phyloP scores from a whole-genome alignment of 2,888 invertebrate genomes.

The Zonitis immaculata region DNA sequence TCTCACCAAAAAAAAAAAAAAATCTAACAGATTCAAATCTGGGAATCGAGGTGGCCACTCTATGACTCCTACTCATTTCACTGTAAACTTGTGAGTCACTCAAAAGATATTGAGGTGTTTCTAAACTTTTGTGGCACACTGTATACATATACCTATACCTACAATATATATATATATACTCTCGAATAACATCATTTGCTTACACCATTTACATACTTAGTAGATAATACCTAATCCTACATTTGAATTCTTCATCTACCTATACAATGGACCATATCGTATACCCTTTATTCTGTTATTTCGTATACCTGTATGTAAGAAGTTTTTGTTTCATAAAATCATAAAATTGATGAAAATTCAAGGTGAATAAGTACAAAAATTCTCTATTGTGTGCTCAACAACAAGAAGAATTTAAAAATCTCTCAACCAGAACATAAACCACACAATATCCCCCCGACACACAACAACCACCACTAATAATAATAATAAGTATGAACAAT shows the following conservation, averaged over 20 bases:
- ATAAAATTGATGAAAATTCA: too few relatives aligned
- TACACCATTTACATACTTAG: background rate
- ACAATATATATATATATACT: background rate
- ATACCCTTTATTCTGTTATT: background rate
- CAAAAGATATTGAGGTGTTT: too few relatives aligned
- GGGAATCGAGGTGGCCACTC: too few relatives aligned
- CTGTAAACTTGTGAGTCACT: too few relatives aligned
- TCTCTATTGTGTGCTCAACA: background rate
- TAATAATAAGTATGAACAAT: background rate
- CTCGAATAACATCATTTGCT: background rate
- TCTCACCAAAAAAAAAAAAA: too few relatives aligned
- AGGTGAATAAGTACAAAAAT: too few relatives aligned
- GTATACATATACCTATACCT: too few relatives aligned
- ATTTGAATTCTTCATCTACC: background rate
- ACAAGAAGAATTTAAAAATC: background rate
- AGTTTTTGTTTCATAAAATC: too few relatives aligned
- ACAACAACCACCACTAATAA: background rate
- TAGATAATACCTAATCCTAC: too few relatives aligned
- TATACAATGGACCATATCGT: background rate
- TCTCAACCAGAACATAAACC: slow-evolving; percentile 1
- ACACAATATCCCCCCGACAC: background rate
- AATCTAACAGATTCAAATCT: too few relatives aligned
- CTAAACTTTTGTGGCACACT: too few relatives aligned
- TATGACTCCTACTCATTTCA: too few relatives aligned
- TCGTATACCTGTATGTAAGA: background rate